These are phyloP conservation scores for Brachypterus glaber DNA, from an alignment of 2,888 invertebrate species.

Conservation along the genomic window DNA sequence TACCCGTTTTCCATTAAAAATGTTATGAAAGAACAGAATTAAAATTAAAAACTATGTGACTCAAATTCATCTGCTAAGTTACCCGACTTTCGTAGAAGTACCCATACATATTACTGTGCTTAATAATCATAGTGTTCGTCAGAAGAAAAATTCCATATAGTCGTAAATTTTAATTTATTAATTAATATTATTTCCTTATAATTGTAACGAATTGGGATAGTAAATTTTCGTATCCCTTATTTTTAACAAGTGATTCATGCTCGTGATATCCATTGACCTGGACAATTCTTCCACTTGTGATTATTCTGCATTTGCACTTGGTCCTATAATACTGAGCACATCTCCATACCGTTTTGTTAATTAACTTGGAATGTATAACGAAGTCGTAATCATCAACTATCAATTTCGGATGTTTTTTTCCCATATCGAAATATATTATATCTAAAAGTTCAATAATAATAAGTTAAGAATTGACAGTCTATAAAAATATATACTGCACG, in stretches of 20 bases:
- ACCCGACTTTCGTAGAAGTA: too few species aligned
- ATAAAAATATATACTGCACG: too few species aligned
- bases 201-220: constrained; percentile 27
- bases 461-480: not conserved
- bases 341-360: constrained; percentile 23
- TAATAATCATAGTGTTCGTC: too few species aligned
- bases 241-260: constrained; percentile 21
- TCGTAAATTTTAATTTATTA: too few species aligned
- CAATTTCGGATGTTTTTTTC: constrained; percentile 26
- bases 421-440: constrained; percentile 22
- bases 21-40: too few species aligned
- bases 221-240: constrained; percentile 24
- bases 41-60: too few species aligned
- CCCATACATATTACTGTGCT: too few species aligned
- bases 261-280: constrained; percentile 22
- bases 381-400: constrained; percentile 24
- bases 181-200: constrained; percentile 9
- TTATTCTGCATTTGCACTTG: constrained; percentile 21
- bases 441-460: constrained; percentile 23
- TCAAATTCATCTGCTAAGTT: too few species aligned
- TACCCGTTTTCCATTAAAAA: too few species aligned
- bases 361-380: constrained; percentile 20
- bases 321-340: constrained; percentile 23
- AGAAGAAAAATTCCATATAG: too few species aligned
- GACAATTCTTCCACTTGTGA: constrained; percentile 18